Base-by-base conservation (phyloP, 2,888 invertebrate species). In the Drosophila melanosoma region DNA sequence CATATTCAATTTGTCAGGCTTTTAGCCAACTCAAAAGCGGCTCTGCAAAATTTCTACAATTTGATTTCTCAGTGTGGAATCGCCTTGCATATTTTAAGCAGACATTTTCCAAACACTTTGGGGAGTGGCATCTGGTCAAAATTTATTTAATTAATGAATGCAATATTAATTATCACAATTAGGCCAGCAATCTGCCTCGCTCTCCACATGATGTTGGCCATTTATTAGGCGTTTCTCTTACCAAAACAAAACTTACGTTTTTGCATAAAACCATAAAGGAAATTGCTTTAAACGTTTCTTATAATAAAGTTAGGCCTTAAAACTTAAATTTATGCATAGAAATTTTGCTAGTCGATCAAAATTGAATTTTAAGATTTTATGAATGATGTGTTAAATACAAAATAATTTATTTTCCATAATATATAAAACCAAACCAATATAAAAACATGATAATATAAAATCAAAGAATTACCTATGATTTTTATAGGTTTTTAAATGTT, bases 1-100 rank as follows among this genome's bases (percentile, higher is more conserved):
- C 66, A 69, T 69, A 78, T 74, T 49, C 51, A 83, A 83, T 83
- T 81, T 83, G 81, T 73, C 83, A 71, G 58, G 81, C 80, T 80
- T 78, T 78, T 79, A 77, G 77, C 56, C 76, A 63, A 57, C 61
- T 77, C 70, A 66, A 52, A 54, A 74, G 52, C 56, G 48, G 35
- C 38, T 57, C 60, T 33, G 10, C 26, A 17, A 8, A 48, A 49
- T 48, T 58, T 56, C 56, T 33, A 11, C 17, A 52, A 52, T 79
- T 79, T 57, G 67, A 70, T 57, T 69, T 54, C 17, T 68, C 56
- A 38, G 20, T 40, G 40, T 45, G 60, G 23, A 56, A 63, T 29
- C 7, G 48, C 62, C 62, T 51, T 75, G 80, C 75, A 78, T 78
- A 79, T 78, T 71, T 58, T 60, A 80, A 54, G 35, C 53, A 60